Base-by-base conservation (phyloP, 2,888 invertebrate species). In the Oeneis ivallda region DNA sequence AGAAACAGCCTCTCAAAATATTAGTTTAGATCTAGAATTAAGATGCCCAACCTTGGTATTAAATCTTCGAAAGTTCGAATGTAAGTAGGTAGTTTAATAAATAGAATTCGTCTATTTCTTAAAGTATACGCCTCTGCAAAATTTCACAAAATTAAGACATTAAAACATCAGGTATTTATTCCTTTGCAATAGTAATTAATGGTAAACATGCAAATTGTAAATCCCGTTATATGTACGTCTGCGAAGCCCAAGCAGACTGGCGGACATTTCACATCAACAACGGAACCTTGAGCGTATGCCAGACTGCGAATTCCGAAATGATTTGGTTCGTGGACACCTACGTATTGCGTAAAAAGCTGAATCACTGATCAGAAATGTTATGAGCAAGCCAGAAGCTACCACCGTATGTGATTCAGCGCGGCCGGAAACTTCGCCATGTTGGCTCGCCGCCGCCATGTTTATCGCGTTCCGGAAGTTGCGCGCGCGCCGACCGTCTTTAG, bases 351-450 rank as follows among this genome's bases (percentile, higher is more conserved):
- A 85, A 86, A 68, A 68, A 78, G 79, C 84, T 92, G 92, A 92
- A 87, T 90, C 92, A 92, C 81, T 79, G 79, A 79, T 80, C 81
- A 90, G 88, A 88, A 88, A 91, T 90, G 90, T 87, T 87, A 79
- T 83, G 87, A 89, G 88, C 87, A 85, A 89, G 81, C 83, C 86
- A 85, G 81, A 82, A 81, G 79, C 81, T 81, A 81, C 80, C 81
- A 83, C 83, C 81, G 81, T 76, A 82, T 84, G 87, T 91, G 91
- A 92, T 86, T 92, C 91, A 91, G 85, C 89, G 78, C 83, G 83
- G 81, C 89, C 91, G 91, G 91, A 91, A 89, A 84, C 89, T 80
- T 77, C 87, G 90, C 89, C 90, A 91, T 91, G 87, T 90, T 90
- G 89, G 88, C 86, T 85, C 84, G 82, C 79, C 82, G 85, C 77